These are phyloP conservation scores for Tiphia femorata DNA, from an alignment of 2,888 invertebrate species.

Conservation along the genomic window DNA sequence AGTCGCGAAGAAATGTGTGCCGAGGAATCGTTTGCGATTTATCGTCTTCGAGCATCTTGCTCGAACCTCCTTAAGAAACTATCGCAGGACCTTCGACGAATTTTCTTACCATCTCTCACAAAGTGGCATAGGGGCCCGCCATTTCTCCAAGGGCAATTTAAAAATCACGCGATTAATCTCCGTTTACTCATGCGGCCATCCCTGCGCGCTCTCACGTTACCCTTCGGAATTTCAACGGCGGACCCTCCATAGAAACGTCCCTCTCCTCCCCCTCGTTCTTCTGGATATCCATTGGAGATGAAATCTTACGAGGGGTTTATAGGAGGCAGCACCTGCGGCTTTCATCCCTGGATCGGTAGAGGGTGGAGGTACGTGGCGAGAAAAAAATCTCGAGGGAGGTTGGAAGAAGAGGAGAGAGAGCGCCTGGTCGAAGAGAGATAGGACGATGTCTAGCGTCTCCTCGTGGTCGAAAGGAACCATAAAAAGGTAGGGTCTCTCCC, in stretches of 20 bases:
- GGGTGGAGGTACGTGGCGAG: conserved; percentile 30
- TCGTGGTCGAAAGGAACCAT: conserved; percentile 22
- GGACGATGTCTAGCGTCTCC: conserved; percentile 27
- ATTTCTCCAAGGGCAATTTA: too few relatives aligned
- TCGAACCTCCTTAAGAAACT: too few relatives aligned
- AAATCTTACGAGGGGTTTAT: conserved; percentile 45
- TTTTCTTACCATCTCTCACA: too few relatives aligned
- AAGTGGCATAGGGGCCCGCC: too few relatives aligned
- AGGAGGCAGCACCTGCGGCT: conserved; percentile 60
- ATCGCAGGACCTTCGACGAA: too few relatives aligned
- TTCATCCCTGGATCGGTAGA: conserved; percentile 50
- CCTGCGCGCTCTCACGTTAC: too few relatives aligned
- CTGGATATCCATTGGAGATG: conserved; percentile 45
- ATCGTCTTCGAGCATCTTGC: too few relatives aligned
- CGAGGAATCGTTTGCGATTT: too few relatives aligned
- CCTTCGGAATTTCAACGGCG: too few relatives aligned
- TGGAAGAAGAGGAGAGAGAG: conserved; percentile 23
- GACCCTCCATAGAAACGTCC: background rate
- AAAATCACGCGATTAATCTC: too few relatives aligned
- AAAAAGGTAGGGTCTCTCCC: conserved; percentile 29
- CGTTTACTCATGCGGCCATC: too few relatives aligned
- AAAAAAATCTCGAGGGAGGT: conserved; percentile 22
- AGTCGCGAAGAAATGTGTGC: too few relatives aligned
- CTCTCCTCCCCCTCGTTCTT: background rate
- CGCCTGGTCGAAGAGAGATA: conserved; percentile 28